Evolutionary conservation across 2,888 invertebrate genomes (phyloP).

Genomic region (Drosophila ezoana): DNA sequence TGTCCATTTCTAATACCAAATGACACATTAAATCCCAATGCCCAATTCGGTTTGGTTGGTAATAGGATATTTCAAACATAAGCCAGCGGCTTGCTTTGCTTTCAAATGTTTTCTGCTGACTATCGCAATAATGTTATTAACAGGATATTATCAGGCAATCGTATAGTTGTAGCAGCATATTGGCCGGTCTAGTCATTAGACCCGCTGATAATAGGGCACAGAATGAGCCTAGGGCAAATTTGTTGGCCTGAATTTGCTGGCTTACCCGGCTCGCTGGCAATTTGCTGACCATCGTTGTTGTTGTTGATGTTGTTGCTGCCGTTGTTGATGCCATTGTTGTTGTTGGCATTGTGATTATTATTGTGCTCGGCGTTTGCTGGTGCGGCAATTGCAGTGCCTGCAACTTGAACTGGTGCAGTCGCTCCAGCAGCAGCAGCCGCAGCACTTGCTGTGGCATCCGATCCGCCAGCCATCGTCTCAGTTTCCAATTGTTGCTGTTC

Average conservation of each 20-base stretch:
- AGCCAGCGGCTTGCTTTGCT: background rate
- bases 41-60: slow-evolving; percentile 2
- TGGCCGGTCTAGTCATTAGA: slow-evolving; percentile 25
- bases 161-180: slow-evolving; percentile 7
- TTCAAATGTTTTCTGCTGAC: slow-evolving; percentile 9
- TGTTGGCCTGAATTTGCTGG: slow-evolving; percentile 34
- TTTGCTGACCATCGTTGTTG: slow-evolving; percentile 76
- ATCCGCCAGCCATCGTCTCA: slow-evolving; percentile 40
- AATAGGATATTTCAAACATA: background rate
- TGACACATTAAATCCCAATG: slow-evolving; percentile 7
- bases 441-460: slow-evolving; percentile 22
- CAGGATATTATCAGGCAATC: background rate
- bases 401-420: background rate
- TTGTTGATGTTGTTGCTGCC: slow-evolving; percentile 73
- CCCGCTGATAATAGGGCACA: slow-evolving; percentile 24
- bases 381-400: slow-evolving; percentile 8
- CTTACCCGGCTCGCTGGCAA: slow-evolving; percentile 65
- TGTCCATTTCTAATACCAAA: background rate
- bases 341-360: slow-evolving; percentile 76
- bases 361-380: slow-evolving; percentile 57
- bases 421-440: background rate
- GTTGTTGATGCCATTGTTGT: slow-evolving; percentile 67
- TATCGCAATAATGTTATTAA: slow-evolving; percentile 6
- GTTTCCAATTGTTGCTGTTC: slow-evolving; percentile 62
- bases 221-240: slow-evolving; percentile 44